A percentile compares a stretch with the other conserved stretches of the same genome.
These are phyloP conservation scores for Ormyrus pomaceus DNA, from an alignment of 2,888 invertebrate species.

Conservation along the genomic window DNA sequence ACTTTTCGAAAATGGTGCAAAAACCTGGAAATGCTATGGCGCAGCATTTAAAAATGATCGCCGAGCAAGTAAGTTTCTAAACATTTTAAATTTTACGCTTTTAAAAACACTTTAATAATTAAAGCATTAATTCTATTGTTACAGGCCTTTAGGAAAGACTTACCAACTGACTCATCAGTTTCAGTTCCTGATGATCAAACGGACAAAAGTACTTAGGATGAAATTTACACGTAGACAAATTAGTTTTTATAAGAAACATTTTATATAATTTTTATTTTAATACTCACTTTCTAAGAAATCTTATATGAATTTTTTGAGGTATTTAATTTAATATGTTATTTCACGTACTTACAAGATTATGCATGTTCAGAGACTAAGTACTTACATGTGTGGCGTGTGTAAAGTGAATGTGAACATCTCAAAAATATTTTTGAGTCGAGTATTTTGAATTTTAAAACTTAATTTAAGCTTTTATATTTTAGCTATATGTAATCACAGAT, in stretches of 20 bases:
- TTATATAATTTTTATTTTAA: slow-evolving; percentile 27
- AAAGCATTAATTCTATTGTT: slow-evolving; percentile 16
- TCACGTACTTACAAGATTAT: no score
- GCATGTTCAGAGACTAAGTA: no score
- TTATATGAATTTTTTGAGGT: background rate
- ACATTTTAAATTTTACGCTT: background rate
- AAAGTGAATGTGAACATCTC: no score
- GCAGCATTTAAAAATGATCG: slow-evolving; percentile 36
- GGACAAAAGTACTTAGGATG: background rate
- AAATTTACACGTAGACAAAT: background rate
- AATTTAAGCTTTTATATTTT: no score
- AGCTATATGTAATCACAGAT: no score
- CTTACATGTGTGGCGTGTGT: no score
- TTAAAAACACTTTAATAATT: background rate
- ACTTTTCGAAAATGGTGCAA: slow-evolving; percentile 85
- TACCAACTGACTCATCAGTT: background rate
- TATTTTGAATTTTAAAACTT: no score
- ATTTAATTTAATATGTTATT: background rate
- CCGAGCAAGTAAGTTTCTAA: slow-evolving; percentile 30
- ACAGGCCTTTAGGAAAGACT: slow-evolving; percentile 47
- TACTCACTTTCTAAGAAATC: background rate
- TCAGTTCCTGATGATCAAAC: slow-evolving; percentile 34
- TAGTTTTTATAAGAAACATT: background rate
- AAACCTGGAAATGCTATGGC: slow-evolving; percentile 74
- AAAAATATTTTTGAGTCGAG: no score